Percentiles rank a stretch among this genome's conserved stretches.
phyloP scores from a whole-genome alignment of 2,113 vertebrate genomes.

The Hemiscyllium ocellatum region DNA sequence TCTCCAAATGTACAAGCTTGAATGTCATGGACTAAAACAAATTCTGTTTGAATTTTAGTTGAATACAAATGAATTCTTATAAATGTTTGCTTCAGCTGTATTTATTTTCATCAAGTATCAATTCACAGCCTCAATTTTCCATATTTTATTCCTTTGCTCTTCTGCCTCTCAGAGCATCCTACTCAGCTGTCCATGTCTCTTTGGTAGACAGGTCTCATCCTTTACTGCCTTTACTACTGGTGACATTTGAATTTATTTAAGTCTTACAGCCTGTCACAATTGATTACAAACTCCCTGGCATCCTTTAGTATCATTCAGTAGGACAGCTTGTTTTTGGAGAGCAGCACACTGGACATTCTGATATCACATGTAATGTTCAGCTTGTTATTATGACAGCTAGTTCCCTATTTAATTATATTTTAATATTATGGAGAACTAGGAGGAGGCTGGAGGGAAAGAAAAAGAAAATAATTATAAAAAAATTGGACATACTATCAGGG shows the following conservation, averaged over 20 bases:
- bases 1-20: not conserved
- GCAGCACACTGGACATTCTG: too few species aligned
- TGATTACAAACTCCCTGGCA: not conserved
- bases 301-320: not conserved
- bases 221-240: not conserved
- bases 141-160: not conserved
- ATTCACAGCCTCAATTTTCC: constrained; percentile 7
- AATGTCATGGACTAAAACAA: not conserved
- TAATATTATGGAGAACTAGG: not conserved
- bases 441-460: not conserved
- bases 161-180: not conserved
- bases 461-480: not conserved
- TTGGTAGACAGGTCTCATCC: not conserved
- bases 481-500: not conserved
- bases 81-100: not conserved
- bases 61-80: not conserved
- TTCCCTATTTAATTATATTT: not conserved
- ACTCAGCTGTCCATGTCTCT: not conserved
- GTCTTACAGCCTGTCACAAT: not conserved
- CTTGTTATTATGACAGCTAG: not conserved
- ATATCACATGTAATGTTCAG: not conserved
- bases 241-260: constrained; percentile 28
- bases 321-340: not conserved
- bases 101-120: not conserved
- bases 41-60: not conserved